Conservation (phyloP, 92 coral and sea anemone species). For the Micromussa lordhowensis region DNA sequence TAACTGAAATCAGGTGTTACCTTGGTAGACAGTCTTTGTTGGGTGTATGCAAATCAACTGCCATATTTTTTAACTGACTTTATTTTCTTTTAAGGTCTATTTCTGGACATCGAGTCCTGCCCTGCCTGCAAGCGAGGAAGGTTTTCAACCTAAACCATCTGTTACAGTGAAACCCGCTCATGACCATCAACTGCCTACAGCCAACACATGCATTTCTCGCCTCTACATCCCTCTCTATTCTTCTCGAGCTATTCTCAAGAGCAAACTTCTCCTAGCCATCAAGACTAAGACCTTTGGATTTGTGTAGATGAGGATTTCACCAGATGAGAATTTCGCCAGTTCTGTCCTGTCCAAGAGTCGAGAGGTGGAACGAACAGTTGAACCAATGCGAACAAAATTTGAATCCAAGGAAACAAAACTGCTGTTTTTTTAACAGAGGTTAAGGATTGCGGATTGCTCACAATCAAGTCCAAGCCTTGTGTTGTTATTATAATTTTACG, state of each 20-base stretch:
- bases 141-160: slow-evolving; percentile 98
- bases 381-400: neutral
- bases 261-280: slow-evolving; percentile 94
- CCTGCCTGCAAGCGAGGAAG: slow-evolving; percentile 98
- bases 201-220: slow-evolving; percentile 95
- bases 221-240: slow-evolving; percentile 97
- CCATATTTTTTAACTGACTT: neutral
- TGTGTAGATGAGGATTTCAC: slow-evolving; percentile 47
- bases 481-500: neutral
- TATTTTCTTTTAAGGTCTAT: slow-evolving; percentile 72
- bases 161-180: slow-evolving; percentile 99
- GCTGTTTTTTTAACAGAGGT: neutral
- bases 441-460: neutral
- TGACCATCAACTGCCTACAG: slow-evolving; percentile 98
- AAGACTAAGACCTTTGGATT: slow-evolving; percentile 99
- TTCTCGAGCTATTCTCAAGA: slow-evolving; percentile 90
- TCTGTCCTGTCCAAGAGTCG: neutral
- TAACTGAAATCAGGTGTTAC: too few species aligned
- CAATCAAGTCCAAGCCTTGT: neutral
- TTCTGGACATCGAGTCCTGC: slow-evolving; percentile 99
- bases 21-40: neutral
- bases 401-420: neutral
- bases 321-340: neutral
- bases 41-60: neutral
- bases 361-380: neutral